Evolutionary conservation across 2,797 vertebrate genomes (phyloP).

Genomic region (Pseudochirops corinnae): DNA sequence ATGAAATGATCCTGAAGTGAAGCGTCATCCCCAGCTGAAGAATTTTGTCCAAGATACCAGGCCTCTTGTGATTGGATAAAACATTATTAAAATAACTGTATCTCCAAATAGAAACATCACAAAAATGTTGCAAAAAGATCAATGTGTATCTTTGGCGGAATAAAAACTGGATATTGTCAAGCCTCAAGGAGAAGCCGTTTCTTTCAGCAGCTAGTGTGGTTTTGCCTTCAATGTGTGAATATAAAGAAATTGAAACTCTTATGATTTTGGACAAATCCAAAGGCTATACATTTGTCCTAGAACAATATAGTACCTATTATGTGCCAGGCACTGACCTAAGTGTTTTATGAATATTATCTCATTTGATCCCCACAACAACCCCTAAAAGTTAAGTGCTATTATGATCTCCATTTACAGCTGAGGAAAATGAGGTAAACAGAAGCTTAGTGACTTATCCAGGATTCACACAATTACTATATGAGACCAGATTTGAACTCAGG

Average conservation of each 20-base stretch:
- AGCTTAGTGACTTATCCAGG: not conserved
- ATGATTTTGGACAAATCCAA: not conserved
- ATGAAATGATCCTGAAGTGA: conserved; percentile 3
- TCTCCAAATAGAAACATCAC: conserved; percentile 34
- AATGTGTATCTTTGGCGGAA: not conserved
- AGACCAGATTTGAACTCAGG: not conserved
- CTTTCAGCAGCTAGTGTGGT: not conserved
- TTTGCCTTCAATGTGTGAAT: not conserved
- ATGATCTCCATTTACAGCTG: not conserved
- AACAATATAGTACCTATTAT: not conserved
- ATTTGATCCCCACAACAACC: not conserved
- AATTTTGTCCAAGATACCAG: not conserved
- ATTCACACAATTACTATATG: not conserved
- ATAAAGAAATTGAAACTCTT: not conserved
- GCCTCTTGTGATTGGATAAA: not conserved
- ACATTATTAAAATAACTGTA: not conserved
- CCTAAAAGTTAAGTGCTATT: not conserved
- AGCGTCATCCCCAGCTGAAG: not conserved
- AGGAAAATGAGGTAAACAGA: not conserved
- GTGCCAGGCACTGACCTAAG: not conserved
- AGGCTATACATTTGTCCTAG: conserved; percentile 23
- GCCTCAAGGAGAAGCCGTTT: not conserved
- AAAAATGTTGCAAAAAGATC: not conserved
- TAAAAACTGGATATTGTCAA: conserved; percentile 4
- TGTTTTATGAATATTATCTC: not conserved